These are phyloP conservation scores for Zoanthus solanderi DNA, from an alignment of 92 coral and sea anemone species.

Conservation along the genomic window DNA sequence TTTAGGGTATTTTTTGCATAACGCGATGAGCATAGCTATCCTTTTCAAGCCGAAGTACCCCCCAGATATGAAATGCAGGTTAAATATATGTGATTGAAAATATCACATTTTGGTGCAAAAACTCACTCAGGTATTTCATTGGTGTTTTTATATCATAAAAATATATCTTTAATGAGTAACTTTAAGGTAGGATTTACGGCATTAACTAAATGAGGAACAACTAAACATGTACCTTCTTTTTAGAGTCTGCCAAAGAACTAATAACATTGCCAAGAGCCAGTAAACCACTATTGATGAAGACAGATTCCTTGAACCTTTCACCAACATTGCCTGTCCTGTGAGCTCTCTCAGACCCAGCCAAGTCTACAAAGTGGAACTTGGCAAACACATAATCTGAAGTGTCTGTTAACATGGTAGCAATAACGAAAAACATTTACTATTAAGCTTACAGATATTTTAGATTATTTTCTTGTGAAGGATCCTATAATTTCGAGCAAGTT, in stretches of 20 bases:
- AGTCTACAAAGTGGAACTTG: conserved; percentile 97
- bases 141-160: not conserved
- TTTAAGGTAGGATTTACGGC: too few relatives aligned
- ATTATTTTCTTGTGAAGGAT: not conserved
- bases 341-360: conserved; percentile 97
- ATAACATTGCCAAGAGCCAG: conserved; percentile 96
- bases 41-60: too few relatives aligned
- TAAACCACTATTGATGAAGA: conserved; percentile 92
- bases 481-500: not conserved
- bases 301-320: conserved; percentile 96
- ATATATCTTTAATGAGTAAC: not conserved
- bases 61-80: too few relatives aligned
- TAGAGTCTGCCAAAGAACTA: conserved; percentile 88
- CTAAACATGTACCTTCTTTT: not conserved
- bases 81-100: too few relatives aligned
- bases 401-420: conserved; percentile 47
- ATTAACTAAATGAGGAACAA: too few relatives aligned
- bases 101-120: too few relatives aligned
- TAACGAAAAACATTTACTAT: not conserved
- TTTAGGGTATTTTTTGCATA: too few relatives aligned
- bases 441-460: not conserved
- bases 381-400: conserved; percentile 86
- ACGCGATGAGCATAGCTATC: too few relatives aligned
- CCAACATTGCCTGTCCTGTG: conserved; percentile 98
- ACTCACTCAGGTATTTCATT: too few relatives aligned